Evolutionary conservation across 2,888 invertebrate genomes (phyloP).

Genomic region (Trissolcus brochymenae): DNA sequence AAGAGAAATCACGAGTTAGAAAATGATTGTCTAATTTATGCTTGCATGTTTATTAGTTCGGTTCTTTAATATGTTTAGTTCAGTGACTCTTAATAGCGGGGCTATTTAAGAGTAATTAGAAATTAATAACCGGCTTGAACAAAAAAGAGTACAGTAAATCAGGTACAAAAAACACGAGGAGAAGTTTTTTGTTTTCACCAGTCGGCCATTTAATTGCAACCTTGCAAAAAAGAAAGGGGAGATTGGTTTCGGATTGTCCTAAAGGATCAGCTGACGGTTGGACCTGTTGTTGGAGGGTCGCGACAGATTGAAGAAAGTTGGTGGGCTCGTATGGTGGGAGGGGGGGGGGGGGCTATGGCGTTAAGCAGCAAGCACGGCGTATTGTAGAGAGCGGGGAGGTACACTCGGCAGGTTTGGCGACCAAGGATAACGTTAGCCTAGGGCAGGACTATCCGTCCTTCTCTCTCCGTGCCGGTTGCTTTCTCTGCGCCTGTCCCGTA

Average conservation of each 20-base stretch:
- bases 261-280: conserved; percentile 12
- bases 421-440: conserved; percentile 73
- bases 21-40: no score
- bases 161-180: no score
- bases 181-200: no score
- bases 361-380: conserved; percentile 15
- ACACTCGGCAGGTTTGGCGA: conserved; percentile 52
- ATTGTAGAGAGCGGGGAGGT: conserved; percentile 36
- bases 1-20: no score
- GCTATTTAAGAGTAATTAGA: no score
- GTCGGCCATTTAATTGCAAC: conserved; percentile 27
- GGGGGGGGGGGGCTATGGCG: conserved; percentile 15
- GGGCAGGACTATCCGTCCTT: conserved; percentile 67
- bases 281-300: conserved; percentile 25
- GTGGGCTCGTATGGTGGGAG: conserved; percentile 26
- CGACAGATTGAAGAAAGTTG: conserved; percentile 26
- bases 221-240: conserved; percentile 23
- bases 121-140: not conserved
- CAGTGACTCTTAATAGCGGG: no score
- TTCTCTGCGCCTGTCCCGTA: conserved; percentile 32
- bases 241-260: not conserved
- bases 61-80: no score
- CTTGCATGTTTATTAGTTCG: no score
- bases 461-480: conserved; percentile 37
- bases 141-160: no score